Percentiles rank a stretch among this genome's conserved stretches.
phyloP scores from a whole-genome alignment of 1,140 invertebrate genomes.

The Drosophila lacteicornis region DNA sequence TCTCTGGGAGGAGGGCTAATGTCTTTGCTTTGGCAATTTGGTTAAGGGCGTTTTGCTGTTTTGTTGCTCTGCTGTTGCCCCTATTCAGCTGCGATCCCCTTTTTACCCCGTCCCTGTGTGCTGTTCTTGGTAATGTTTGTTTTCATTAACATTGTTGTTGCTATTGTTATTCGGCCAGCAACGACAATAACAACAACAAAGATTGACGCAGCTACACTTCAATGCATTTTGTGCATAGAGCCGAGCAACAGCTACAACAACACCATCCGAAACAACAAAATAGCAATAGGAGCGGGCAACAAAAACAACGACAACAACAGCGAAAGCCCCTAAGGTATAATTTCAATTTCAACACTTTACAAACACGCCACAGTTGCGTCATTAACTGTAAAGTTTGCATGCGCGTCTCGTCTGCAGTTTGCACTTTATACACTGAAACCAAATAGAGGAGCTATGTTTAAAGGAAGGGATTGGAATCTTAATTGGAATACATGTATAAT shows the following conservation, averaged over 20 bases:
- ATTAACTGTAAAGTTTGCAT: no score
- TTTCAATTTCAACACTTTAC: conserved; percentile 83
- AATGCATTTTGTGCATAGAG: conserved; percentile 62
- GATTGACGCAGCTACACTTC: conserved; percentile 56
- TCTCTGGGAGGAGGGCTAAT: conserved; percentile 32
- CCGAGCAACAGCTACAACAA: conserved; percentile 18
- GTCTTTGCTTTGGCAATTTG: conserved; percentile 56
- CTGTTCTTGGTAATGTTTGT: conserved; percentile 63
- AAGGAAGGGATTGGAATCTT: background rate
- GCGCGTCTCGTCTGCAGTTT: no score
- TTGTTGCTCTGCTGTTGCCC: conserved; percentile 32
- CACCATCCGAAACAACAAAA: conserved; percentile 26
- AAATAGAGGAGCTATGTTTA: background rate
- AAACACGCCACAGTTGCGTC: conserved; percentile 83
- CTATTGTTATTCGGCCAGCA: conserved; percentile 39
- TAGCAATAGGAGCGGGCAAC: conserved; percentile 38
- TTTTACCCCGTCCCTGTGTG: background rate
- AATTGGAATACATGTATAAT: no score
- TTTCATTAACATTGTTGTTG: conserved; percentile 75
- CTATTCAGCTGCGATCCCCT: conserved; percentile 31
- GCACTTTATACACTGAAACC: no score
- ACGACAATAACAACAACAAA: conserved; percentile 22
- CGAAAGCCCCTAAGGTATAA: conserved; percentile 73
- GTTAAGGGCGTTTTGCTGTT: conserved; percentile 48
- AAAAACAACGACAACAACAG: conserved; percentile 38